Base-by-base conservation (phyloP, 2,113 vertebrate species). In the Ptyas mucosa region DNA sequence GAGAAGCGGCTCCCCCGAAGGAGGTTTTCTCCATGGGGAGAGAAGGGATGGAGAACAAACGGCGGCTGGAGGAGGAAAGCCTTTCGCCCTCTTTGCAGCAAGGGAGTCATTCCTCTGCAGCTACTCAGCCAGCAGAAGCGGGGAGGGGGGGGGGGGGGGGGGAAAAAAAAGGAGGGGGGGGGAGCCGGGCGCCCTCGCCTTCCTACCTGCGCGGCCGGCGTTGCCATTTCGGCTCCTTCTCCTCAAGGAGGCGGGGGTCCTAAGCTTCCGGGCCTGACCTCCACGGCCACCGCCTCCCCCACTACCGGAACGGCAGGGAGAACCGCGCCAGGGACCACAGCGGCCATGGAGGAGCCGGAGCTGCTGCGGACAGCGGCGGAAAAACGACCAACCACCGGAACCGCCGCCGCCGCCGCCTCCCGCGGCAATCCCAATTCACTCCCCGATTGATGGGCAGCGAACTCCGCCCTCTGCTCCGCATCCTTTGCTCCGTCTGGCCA, bases 211-310 rank as follows among this genome's bases (percentile, higher is more conserved):
- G 51, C 49, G 46, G 61, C 87, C 87, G 34, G 58, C 53, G 7
- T 57, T 39, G 81, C 92, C 92, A 93, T 93, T 58, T 11, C 89
- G 54, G 54, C 54, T 61, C 52, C 87, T 89, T 26, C 75, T 52
- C 21, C 75, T 64, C 54, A 90, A 81, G 88, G 92, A 64, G 92
- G 88, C 92, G 92, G 92, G 75, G 88, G 88, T 85, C 75, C 88
- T n/a, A 49, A 61, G n/a, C 92, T 89, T 87, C 55, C 92, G 29
- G 81, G 89, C 89, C 92, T 89, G 92, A 49, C 92, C 92, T 90
- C 88, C 46, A 29, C n/a, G 75, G 46, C 88, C 88, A 10, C 88
- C 39, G 88, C 88, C 88, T 85, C 69, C 92, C 92, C 21, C 12
- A 26, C 69, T 24, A 14, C 49, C 49, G n/a, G 51, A 43, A 10